phyloP scores from a whole-genome alignment of 2,113 vertebrate species.

The Planiliza haematocheilus region DNA sequence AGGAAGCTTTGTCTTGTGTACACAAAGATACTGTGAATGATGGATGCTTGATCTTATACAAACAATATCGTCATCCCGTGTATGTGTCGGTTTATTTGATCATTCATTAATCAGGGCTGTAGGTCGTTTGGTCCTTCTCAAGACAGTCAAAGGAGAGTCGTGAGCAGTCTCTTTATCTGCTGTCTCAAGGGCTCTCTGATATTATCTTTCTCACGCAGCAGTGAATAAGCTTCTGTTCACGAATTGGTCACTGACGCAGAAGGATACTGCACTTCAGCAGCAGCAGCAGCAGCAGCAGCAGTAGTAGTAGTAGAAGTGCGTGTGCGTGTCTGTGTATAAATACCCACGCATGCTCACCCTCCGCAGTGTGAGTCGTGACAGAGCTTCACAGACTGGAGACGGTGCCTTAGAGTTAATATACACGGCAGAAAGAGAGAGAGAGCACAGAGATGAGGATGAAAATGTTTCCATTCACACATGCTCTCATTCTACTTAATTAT shows the following conservation, averaged over 20 bases:
- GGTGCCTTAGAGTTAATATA: constrained; percentile 19
- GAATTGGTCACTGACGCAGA: constrained; percentile 50
- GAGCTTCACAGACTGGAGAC: constrained; percentile 31
- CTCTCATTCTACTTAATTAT: neutral
- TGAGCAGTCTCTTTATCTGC: constrained; percentile 35
- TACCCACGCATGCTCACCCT: constrained; percentile 31
- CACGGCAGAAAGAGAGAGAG: neutral
- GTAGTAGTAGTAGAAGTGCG: constrained; percentile 11
- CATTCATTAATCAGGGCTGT: constrained; percentile 27
- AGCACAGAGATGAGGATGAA: too few species aligned
- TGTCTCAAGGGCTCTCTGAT: constrained; percentile 55
- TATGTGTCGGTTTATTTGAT: neutral
- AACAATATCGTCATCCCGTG: neutral
- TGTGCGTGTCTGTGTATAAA: constrained; percentile 20
- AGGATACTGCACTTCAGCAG: constrained; percentile 40
- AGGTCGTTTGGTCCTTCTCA: constrained; percentile 26
- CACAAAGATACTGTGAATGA: neutral
- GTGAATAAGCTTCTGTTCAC: constrained; percentile 44
- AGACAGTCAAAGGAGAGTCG: constrained; percentile 36
- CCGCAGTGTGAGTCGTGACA: constrained; percentile 71
- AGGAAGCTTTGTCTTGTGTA: neutral
- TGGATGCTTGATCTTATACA: constrained; percentile 1
- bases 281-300: constrained; percentile 9
- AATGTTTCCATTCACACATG: too few species aligned
- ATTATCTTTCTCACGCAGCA: constrained; percentile 42